Evolutionary conservation across 2,113 vertebrate species (phyloP).

Genomic region (Bucco capensis): DNA sequence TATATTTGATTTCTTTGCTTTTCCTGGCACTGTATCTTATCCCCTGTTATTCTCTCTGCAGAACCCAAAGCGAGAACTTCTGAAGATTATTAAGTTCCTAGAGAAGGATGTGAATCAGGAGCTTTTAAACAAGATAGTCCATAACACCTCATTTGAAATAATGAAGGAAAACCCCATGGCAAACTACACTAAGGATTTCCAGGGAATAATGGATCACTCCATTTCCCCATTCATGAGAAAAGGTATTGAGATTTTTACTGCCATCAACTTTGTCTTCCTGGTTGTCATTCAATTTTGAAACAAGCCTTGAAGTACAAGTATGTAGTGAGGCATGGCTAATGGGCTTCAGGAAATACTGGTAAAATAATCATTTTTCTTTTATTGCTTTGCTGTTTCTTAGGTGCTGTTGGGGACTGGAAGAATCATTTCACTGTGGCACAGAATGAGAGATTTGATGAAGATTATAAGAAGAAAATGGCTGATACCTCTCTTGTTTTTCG

Average conservation of each 20-base stretch:
- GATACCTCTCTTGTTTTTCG: constrained; percentile 64
- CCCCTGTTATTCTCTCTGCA: not conserved
- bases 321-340: not conserved
- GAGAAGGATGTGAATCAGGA: constrained; percentile 45
- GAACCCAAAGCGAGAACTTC: constrained; percentile 67
- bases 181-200: constrained; percentile 51
- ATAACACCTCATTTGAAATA: constrained; percentile 61
- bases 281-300: not conserved
- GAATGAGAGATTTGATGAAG: constrained; percentile 76
- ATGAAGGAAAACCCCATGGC: constrained; percentile 72
- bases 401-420: constrained; percentile 86
- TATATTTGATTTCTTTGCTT: not conserved
- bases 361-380: not conserved
- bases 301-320: not conserved
- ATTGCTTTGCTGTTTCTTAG: constrained; percentile 52
- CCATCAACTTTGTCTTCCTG: not conserved
- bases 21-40: not conserved
- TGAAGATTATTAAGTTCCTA: constrained; percentile 61
- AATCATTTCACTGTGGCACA: constrained; percentile 86
- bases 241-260: constrained; percentile 34
- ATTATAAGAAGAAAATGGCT: constrained; percentile 69
- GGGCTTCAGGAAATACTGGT: not conserved
- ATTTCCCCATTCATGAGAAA: constrained; percentile 72
- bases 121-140: constrained; percentile 45
- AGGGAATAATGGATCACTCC: constrained; percentile 34